These are phyloP conservation scores for Sebastes steindachneri DNA, from an alignment of 2,797 vertebrate species.

Conservation along the genomic window DNA sequence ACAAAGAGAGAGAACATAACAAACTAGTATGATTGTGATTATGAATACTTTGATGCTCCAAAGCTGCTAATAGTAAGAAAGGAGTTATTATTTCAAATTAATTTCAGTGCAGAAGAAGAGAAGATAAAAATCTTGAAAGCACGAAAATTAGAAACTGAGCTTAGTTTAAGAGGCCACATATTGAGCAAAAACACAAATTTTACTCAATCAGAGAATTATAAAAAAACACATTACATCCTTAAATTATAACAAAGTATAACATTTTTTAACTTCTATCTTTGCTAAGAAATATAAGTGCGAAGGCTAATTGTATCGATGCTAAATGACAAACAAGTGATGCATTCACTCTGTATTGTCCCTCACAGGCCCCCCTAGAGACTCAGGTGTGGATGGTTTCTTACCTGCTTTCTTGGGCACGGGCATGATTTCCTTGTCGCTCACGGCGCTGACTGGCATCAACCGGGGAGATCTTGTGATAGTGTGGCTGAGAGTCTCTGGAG, in stretches of 20 bases:
- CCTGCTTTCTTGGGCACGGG: constrained; percentile 78
- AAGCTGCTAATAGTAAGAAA: background rate
- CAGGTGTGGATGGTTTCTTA: constrained; percentile 47
- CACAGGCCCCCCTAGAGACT: background rate
- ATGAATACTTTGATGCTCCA: background rate
- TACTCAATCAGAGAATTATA: too few relatives aligned
- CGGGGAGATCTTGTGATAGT: constrained; percentile 14
- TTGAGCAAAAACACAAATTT: background rate
- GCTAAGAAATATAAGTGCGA: background rate
- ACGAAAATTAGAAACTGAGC: background rate
- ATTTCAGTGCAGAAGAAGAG: background rate
- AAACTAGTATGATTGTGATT: background rate
- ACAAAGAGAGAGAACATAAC: background rate
- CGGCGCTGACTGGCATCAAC: constrained; percentile 28
- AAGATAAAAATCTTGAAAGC: background rate
- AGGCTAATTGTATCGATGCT: background rate
- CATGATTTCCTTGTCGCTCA: constrained; percentile 65
- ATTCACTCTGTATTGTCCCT: background rate
- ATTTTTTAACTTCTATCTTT: background rate
- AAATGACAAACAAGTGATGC: background rate
- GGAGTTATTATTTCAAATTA: background rate
- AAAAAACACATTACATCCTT: too few relatives aligned
- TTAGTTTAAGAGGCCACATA: background rate
- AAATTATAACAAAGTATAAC: background rate
- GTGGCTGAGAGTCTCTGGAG: background rate